phyloP scores from a whole-genome alignment of 2,113 vertebrate species.

The Coreoperca whiteheadi region DNA sequence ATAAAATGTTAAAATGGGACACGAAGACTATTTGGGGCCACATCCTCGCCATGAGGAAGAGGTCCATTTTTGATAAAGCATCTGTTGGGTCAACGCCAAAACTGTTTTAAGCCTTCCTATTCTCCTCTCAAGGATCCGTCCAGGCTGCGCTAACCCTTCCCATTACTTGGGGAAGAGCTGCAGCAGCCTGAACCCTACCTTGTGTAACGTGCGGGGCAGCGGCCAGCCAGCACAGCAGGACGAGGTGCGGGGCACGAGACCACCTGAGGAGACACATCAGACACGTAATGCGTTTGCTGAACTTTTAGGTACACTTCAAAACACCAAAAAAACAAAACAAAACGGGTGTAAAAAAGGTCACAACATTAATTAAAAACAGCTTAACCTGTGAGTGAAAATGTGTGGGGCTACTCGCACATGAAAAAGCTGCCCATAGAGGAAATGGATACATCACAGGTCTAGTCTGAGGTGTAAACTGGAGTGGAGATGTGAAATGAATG shows the following conservation, averaged over 20 bases:
- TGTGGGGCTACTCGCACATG: neutral
- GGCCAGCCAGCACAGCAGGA: conserved; percentile 63
- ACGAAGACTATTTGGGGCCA: neutral
- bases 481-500: neutral
- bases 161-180: neutral
- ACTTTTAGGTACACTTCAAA: neutral
- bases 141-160: no score
- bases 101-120: neutral
- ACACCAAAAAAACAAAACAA: neutral
- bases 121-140: neutral
- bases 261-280: conserved; percentile 70
- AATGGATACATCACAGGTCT: neutral
- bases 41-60: neutral
- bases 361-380: neutral
- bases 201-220: conserved; percentile 71
- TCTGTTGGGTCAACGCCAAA: neutral
- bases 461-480: conserved; percentile 14
- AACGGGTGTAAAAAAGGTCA: neutral
- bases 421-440: neutral
- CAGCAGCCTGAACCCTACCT: conserved; percentile 68
- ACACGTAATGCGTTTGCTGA: neutral
- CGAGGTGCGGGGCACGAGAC: conserved; percentile 63
- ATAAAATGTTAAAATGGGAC: neutral
- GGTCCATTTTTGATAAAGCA: neutral
- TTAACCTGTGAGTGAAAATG: no score